phyloP scores from a whole-genome alignment of 2,113 vertebrate genomes.

The Garra rufa region DNA sequence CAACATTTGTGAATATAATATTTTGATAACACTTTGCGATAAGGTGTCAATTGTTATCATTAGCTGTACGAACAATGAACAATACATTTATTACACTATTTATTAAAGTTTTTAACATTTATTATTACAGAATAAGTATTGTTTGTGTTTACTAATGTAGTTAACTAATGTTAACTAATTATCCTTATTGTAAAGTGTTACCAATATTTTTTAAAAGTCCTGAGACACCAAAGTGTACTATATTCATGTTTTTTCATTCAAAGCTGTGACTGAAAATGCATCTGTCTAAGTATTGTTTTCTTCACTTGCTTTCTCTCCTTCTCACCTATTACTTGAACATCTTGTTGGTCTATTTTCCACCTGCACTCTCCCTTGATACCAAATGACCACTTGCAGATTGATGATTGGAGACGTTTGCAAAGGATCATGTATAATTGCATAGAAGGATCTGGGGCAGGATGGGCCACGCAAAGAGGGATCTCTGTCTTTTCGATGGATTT shows the following conservation, averaged over 20 bases:
- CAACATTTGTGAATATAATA: not conserved
- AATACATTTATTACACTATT: too few relatives aligned
- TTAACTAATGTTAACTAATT: too few relatives aligned
- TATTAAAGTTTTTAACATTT: too few relatives aligned
- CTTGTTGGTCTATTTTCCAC: not conserved
- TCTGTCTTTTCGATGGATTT: conserved; percentile 68
- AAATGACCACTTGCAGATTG: conserved; percentile 13
- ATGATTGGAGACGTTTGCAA: conserved; percentile 19
- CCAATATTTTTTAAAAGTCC: too few relatives aligned
- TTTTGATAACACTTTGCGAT: too few relatives aligned
- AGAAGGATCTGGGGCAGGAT: conserved; percentile 55
- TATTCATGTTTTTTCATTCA: not conserved
- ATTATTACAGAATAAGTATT: too few relatives aligned
- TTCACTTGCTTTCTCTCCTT: conserved; percentile 5
- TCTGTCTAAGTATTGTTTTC: conserved; percentile 41
- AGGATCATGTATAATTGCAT: conserved; percentile 11
- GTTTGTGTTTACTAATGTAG: too few relatives aligned
- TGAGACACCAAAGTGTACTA: not conserved
- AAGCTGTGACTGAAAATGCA: conserved; percentile 5
- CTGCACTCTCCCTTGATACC: not conserved
- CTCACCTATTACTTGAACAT: not conserved
- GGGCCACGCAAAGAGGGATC: conserved; percentile 36
- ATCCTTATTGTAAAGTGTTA: too few relatives aligned
- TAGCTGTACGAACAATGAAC: too few relatives aligned
- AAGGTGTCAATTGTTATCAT: too few relatives aligned